A percentile compares a stretch with the other conserved stretches of the same genome.
These are phyloP conservation scores for Hemicrepidius hirtus DNA, from an alignment of 2,888 invertebrate species.

Conservation along the genomic window DNA sequence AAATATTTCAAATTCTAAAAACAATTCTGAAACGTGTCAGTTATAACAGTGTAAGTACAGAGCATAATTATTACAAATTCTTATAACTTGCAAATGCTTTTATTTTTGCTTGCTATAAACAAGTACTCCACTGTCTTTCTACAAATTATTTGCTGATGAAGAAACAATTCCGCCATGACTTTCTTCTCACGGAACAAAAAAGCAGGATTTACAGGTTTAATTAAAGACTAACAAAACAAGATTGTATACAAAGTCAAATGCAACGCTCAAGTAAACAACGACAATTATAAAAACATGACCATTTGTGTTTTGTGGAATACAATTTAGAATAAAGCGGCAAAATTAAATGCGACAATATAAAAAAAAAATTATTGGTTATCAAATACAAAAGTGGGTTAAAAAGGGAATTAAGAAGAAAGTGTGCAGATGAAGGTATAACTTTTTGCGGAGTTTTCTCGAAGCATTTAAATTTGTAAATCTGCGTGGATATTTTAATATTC, in stretches of 20 bases:
- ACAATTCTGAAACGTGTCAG: too few relatives aligned
- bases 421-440: conserved; percentile 31
- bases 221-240: conserved; percentile 36
- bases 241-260: conserved; percentile 24
- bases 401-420: conserved; percentile 21
- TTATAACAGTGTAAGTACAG: too few relatives aligned
- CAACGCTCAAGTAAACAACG: conserved; percentile 33
- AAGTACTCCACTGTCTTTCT: background rate
- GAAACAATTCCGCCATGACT: background rate
- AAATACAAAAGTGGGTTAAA: conserved; percentile 32
- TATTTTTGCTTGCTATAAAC: background rate
- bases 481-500: conserved; percentile 51
- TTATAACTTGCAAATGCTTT: background rate
- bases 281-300: conserved; percentile 25
- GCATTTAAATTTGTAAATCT: conserved; percentile 47
- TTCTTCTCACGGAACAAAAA: conserved; percentile 23
- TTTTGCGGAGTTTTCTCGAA: conserved; percentile 28
- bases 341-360: conserved; percentile 17
- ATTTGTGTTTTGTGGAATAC: conserved; percentile 1
- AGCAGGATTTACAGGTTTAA: conserved; percentile 35
- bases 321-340: conserved; percentile 6
- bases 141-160: conserved; percentile 7
- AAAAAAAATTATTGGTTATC: conserved; percentile 45
- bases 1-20: too few relatives aligned
- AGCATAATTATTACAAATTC: too few relatives aligned